phyloP scores from a whole-genome alignment of 2,888 invertebrate genomes.

The Tribolium freemani region DNA sequence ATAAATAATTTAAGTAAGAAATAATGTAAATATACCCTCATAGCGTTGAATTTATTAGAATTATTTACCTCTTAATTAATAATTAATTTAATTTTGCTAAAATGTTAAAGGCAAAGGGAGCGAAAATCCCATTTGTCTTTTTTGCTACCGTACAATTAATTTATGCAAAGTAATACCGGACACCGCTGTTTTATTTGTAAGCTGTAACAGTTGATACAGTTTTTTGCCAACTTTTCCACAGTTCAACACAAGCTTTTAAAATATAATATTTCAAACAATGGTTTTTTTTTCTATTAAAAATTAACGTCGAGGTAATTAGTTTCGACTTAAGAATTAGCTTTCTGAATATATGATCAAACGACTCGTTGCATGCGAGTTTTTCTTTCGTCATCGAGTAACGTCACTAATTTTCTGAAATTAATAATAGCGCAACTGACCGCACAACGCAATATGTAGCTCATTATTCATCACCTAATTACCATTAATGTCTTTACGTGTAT shows the following conservation, averaged over 20 bases:
- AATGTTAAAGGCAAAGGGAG: background rate
- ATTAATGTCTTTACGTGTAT: conserved; percentile 55
- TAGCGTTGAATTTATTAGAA: background rate
- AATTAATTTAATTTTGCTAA: background rate
- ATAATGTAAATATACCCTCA: background rate
- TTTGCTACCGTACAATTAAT: background rate
- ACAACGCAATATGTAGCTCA: conserved; percentile 49
- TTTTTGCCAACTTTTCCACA: background rate
- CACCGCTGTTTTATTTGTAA: background rate
- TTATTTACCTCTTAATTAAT: background rate
- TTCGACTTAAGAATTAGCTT: background rate
- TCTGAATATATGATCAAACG: background rate
- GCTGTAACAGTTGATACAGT: background rate
- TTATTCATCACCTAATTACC: conserved; percentile 58
- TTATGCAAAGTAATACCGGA: background rate
- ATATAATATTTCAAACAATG: background rate
- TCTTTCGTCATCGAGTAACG: background rate
- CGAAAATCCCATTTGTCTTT: background rate
- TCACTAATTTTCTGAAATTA: conserved; percentile 45
- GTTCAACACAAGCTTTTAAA: background rate
- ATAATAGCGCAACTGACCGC: conserved; percentile 43
- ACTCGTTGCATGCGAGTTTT: background rate
- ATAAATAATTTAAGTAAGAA: background rate
- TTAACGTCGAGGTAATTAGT: background rate
- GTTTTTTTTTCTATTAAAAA: background rate